Base-by-base conservation (phyloP, 2,113 vertebrate genomes). In the Coptodon rendalli region DNA sequence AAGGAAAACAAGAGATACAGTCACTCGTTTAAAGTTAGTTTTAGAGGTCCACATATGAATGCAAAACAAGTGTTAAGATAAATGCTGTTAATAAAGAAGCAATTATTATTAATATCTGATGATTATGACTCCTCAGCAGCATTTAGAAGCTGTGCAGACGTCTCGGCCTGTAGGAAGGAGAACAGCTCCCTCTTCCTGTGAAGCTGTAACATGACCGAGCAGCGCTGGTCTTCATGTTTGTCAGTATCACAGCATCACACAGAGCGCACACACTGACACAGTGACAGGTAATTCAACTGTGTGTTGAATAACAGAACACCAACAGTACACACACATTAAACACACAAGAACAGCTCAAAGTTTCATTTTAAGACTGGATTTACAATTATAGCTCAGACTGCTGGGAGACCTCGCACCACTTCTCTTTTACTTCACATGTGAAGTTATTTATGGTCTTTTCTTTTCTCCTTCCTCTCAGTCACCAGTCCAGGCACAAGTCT, bases 131-230 rank as follows among this genome's bases (percentile, higher is more conserved):
- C 68, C 40, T 73, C 40, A 73, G 22, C 40, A 48, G 22, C 22
- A 17, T 73, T 29, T 5, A 5, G 40, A 29, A 24, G 34, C 36
- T 0, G 1, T 6, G 57, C 27, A 56, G 16, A 71, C 8, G 34
- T 5, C 38, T 34, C 9, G 1, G 14, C 0, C 24, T 48, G 22
- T 0, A 34, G 13, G 14, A 27, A n/a, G 61, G 9, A 59, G 24
- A 88, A 79, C 78, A 57, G 88, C 88, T 12, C 91, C 88, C 91
- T 1, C 91, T 88, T 17, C 56, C 78, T 81, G 81, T 22, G 61
- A 12, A 56, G 50, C 79, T 5, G 59, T 2, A 31, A 81, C 31
- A 14, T n/a, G 9, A n/a, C 27, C 7, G 17, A 68, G 50, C 29
- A 19, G 43, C 3, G 12, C 38, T 13, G 13, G 16, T 73, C n/a